Evolutionary conservation across 2,888 invertebrate genomes (phyloP), one percentile per base, ranked within the genome.

Genomic region (Chymomyza fuscimana): DNA sequence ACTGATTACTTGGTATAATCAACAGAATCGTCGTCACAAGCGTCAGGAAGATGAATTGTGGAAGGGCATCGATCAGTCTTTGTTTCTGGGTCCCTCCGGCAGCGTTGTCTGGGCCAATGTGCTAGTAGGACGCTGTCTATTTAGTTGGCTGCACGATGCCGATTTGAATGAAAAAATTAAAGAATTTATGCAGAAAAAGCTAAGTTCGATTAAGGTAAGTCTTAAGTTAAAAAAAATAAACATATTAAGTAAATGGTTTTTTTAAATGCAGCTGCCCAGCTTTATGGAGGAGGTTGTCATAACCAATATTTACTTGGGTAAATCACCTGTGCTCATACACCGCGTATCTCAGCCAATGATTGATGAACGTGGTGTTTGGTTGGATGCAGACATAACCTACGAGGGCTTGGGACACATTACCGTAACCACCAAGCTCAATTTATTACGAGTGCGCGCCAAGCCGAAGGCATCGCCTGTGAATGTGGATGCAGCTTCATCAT

Each of bases 301-400:
- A 63, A 94, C 95, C 4, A 95, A 96, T 81, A 92, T 97, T 68
- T 93, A 94, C 69, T 92, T 97, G 79, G 96, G 96, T 7, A 91
- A 92, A 66, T 93, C 93, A 0, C 93, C 95, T 7, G 94, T 95
- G 4, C 88, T 94, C 16, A 93, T 96, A 70, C 93, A 94, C 75
- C 93, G 93, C 67, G 93, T 94, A 19, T 93, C 93, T 6, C 93
- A 93, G 73, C 97, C 97, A 0, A 92, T 93, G 59, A 88, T 96
- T 52, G 96, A 97, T 89, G 95, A 95, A 72, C 94, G 95, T 84
- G 97, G 97, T 3, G 92, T 96, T 16, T 98, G 97, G 97, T 92
- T 97, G 1, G 96, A 97, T 90, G 92, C 97, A 56, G 95, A 97
- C 82, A 90, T 97, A 15, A 94, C 94, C 9, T 97, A 97, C 87